Evolutionary conservation across 2,113 vertebrate species (phyloP).

Genomic region (Chrysochloris asiatica): DNA sequence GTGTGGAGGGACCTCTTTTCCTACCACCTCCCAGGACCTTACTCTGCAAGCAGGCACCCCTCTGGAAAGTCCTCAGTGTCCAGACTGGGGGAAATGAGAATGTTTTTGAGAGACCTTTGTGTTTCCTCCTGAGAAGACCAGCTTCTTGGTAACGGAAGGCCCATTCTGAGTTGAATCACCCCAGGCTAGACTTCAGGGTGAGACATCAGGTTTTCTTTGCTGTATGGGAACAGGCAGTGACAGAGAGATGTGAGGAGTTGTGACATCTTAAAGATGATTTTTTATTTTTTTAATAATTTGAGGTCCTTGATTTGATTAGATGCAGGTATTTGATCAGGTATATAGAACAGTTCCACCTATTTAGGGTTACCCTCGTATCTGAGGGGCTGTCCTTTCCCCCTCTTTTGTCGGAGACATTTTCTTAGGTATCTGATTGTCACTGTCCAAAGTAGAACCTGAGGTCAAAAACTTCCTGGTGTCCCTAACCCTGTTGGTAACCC

Average conservation of each 20-base stretch:
- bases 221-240: neutral
- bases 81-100: neutral
- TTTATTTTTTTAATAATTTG: neutral
- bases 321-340: neutral
- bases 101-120: neutral
- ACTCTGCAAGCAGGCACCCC: neutral
- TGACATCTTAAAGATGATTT: neutral
- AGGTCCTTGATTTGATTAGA: neutral
- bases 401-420: neutral
- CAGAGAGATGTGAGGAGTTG: neutral
- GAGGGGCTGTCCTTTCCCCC: neutral
- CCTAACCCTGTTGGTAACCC: neutral
- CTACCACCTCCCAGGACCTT: accelerated
- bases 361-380: neutral
- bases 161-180: neutral
- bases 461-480: neutral
- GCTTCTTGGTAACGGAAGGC: neutral
- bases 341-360: neutral
- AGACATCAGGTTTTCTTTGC: neutral
- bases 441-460: neutral
- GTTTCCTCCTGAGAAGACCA: neutral
- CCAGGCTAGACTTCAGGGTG: neutral
- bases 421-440: neutral
- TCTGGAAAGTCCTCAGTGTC: neutral
- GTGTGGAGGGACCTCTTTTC: neutral